A percentile compares a stretch with the other conserved stretches of the same genome.
Conservation (phyloP, 2,888 invertebrate species). For the Idaea biselata region DNA sequence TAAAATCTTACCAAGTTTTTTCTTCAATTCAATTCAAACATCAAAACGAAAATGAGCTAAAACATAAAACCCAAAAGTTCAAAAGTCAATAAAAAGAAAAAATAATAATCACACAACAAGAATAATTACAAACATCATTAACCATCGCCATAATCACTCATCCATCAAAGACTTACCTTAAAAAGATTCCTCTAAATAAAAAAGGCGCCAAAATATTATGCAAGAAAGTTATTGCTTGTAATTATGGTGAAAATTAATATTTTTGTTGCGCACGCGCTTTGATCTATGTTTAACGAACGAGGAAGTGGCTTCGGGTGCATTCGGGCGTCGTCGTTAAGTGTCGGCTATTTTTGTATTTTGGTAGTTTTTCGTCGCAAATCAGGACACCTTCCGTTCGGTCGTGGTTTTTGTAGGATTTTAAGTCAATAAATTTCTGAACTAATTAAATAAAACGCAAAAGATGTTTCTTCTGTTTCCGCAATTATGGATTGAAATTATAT, state of each 20-base stretch:
- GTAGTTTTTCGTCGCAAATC: conserved; percentile 43
- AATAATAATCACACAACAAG: background rate
- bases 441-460: no score
- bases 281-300: conserved; percentile 59
- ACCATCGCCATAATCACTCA: conserved; percentile 16
- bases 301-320: conserved; percentile 45
- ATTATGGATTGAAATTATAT: no score
- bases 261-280: conserved; percentile 44
- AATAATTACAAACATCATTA: background rate
- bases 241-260: conserved; percentile 60
- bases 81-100: background rate
- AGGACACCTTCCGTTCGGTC: conserved; percentile 42
- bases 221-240: conserved; percentile 46
- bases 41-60: no score
- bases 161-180: conserved; percentile 10
- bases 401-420: conserved; percentile 14
- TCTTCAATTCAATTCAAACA: no score
- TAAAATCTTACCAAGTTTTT: no score
- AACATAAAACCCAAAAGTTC: background rate
- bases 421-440: background rate
- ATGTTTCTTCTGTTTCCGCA: no score
- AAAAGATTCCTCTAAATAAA: conserved; percentile 3
- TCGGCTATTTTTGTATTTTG: conserved; percentile 35
- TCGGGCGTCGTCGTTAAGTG: conserved; percentile 24
- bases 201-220: conserved; percentile 27